A percentile compares a stretch with the other conserved stretches of the same genome.
Conservation (phyloP, 2,888 invertebrate genomes). For the Eristalinus sepulchralis region DNA sequence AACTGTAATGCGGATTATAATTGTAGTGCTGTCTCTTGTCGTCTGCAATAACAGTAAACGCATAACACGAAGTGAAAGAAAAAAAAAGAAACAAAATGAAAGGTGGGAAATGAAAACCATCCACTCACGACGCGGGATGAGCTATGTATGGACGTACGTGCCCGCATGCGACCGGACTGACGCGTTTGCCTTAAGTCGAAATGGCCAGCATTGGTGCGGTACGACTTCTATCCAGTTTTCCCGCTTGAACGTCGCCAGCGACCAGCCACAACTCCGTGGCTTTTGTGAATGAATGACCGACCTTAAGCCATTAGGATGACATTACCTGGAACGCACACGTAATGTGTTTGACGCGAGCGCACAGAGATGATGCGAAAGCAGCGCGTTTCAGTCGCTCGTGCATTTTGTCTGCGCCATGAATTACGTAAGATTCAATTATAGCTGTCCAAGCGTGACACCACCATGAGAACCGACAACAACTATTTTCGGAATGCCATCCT, state of each 20-base stretch:
- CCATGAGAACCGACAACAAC: slow-evolving; percentile 31
- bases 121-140: slow-evolving; percentile 37
- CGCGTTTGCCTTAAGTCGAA: slow-evolving; percentile 28
- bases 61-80: slow-evolving; percentile 16
- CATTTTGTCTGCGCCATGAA: background rate
- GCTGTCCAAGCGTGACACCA: background rate
- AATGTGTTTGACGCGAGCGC: slow-evolving; percentile 52
- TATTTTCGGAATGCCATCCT: slow-evolving; percentile 49
- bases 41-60: slow-evolving; percentile 54
- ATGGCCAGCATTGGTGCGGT: slow-evolving; percentile 33
- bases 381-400: background rate
- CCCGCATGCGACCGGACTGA: slow-evolving; percentile 33
- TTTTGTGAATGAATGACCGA: slow-evolving; percentile 69
- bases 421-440: slow-evolving; percentile 35
- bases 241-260: background rate
- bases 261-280: background rate
- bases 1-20: slow-evolving; percentile 50
- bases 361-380: background rate
- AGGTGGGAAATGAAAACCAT: slow-evolving; percentile 32
- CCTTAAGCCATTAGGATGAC: slow-evolving; percentile 66
- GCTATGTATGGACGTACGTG: slow-evolving; percentile 28
- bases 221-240: background rate
- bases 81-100: slow-evolving; percentile 5
- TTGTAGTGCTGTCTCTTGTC: slow-evolving; percentile 1
- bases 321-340: slow-evolving; percentile 59